Conservation (phyloP, 2,113 vertebrate species). For the Melospiza melodia region DNA sequence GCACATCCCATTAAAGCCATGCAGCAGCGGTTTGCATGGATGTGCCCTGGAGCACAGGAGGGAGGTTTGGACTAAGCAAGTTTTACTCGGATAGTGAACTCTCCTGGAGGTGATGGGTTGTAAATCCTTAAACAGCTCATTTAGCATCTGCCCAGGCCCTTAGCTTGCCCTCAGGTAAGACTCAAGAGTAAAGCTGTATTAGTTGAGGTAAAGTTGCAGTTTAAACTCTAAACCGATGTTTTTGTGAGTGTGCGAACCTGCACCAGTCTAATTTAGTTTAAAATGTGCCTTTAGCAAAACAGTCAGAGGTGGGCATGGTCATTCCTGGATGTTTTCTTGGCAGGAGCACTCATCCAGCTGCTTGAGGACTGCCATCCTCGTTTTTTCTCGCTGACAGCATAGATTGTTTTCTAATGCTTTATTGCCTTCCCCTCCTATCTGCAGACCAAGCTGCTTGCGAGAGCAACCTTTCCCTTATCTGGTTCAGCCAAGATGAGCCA, state of each 20-base stretch:
- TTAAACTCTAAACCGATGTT: fast-evolving
- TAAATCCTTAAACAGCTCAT: background rate
- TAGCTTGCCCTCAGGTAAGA: background rate
- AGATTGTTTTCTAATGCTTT: background rate
- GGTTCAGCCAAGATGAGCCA: background rate
- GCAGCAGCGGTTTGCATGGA: fast-evolving
- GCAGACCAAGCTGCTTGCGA: background rate
- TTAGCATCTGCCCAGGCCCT: background rate
- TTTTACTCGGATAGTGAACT: background rate
- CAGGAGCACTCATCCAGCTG: background rate
- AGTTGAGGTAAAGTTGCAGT: background rate
- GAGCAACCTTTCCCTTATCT: background rate
- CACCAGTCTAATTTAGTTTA: background rate
- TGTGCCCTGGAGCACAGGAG: constrained; percentile 10
- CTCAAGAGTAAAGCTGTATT: background rate
- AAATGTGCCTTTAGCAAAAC: background rate
- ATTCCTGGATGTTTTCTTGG: background rate
- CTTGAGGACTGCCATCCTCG: background rate
- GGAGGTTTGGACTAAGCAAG: background rate
- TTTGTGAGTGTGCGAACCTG: background rate
- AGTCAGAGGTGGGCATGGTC: background rate
- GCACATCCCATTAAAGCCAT: background rate
- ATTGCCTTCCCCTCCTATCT: background rate
- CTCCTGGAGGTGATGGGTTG: background rate
- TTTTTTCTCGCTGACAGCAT: background rate